Conservation (phyloP, 2,797 vertebrate genomes). For the Fundulus diaphanus region DNA sequence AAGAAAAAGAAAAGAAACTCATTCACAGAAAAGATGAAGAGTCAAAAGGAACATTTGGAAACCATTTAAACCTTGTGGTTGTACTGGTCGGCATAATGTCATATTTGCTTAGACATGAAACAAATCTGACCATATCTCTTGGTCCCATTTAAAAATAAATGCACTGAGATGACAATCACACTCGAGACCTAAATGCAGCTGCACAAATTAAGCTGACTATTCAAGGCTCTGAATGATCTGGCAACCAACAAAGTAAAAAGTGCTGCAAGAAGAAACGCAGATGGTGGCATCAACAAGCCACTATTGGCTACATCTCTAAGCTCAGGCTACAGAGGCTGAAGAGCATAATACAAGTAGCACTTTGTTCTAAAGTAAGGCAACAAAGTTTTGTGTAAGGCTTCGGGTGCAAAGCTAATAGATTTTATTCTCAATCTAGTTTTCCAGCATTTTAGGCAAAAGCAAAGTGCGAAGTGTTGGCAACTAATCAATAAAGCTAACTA, state of each 20-base stretch:
- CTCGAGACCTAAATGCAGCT: not conserved
- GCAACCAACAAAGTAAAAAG: not conserved
- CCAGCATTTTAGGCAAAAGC: constrained; percentile 42
- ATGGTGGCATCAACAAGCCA: constrained; percentile 10
- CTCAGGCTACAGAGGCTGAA: constrained; percentile 19
- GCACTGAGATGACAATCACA: not conserved
- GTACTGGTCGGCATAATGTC: not conserved
- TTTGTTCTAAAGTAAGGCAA: constrained; percentile 26
- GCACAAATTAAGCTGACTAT: not conserved
- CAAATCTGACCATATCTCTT: not conserved
- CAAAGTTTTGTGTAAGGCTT: constrained; percentile 28
- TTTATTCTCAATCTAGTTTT: constrained; percentile 19
- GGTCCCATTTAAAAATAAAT: not conserved
- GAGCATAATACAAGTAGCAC: not conserved
- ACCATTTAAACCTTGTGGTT: not conserved
- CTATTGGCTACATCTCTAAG: not conserved
- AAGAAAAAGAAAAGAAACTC: not conserved
- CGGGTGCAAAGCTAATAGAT: constrained; percentile 16
- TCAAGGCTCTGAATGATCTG: not conserved
- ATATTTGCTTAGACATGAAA: not conserved
- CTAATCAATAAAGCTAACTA: constrained; percentile 37
- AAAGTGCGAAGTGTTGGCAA: constrained; percentile 58
- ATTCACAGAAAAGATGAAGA: not conserved
- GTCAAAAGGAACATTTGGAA: not conserved
- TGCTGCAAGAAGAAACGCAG: not conserved